A percentile compares a stretch with the other conserved stretches of the same genome.
These are phyloP conservation scores for Cavia aperea DNA, from an alignment of 2,113 vertebrate species.

Conservation along the genomic window DNA sequence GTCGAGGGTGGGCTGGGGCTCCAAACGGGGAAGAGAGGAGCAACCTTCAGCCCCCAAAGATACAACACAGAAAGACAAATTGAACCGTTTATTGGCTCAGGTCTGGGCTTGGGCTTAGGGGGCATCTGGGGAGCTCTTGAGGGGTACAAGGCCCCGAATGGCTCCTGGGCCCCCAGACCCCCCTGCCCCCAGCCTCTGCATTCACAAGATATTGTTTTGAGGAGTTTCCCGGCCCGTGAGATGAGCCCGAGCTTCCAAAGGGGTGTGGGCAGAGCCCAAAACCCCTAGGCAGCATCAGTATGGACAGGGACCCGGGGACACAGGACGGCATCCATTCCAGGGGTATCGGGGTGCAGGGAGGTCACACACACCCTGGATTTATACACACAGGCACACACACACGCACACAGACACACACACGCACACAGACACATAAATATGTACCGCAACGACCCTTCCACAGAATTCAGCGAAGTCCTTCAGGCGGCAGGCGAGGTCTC, in stretches of 20 bases:
- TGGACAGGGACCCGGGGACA: background rate
- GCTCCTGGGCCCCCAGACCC: slow-evolving; percentile 43
- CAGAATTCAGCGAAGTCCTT: slow-evolving; percentile 41
- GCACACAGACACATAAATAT: slow-evolving; percentile 57
- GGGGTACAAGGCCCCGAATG: background rate
- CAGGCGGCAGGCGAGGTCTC: background rate
- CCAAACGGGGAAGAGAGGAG: no score
- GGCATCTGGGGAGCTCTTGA: slow-evolving; percentile 23
- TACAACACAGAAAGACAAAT: slow-evolving; percentile 17
- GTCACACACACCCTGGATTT: background rate
- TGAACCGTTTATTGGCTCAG: slow-evolving; percentile 65
- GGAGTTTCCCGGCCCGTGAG: background rate
- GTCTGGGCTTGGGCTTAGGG: background rate
- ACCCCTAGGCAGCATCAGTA: slow-evolving; percentile 35
- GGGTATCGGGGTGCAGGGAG: background rate
- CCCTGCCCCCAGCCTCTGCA: background rate
- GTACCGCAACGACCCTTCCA: slow-evolving; percentile 56
- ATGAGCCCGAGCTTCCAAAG: background rate
- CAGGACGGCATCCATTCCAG: background rate
- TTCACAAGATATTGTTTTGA: slow-evolving; percentile 33
- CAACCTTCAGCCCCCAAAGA: background rate
- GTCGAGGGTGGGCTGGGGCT: no score
- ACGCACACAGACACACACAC: slow-evolving; percentile 36
- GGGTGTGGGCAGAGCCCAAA: background rate
- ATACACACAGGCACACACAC: background rate